Evolutionary conservation across 30 jellyfish, hydroid and myxozoan species (phyloP).

Genomic region (Hydractinia echinata): DNA sequence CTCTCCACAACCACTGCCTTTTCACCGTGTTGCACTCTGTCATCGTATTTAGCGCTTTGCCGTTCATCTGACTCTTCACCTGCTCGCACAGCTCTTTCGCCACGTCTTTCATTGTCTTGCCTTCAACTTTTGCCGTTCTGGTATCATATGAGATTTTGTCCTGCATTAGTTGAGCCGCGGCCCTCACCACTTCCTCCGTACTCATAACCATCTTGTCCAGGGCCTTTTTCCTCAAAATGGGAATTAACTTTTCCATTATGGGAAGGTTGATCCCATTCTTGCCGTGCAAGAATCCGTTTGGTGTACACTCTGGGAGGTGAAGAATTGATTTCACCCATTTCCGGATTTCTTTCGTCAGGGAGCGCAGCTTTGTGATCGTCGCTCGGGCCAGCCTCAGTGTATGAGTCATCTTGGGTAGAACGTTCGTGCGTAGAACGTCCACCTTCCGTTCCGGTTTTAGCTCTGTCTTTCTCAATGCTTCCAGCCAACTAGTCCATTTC

Average conservation of each 20-base stretch:
- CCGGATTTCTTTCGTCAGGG: background rate
- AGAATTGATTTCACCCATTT: background rate
- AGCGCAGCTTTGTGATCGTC: background rate
- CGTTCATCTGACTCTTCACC: background rate
- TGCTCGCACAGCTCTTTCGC: background rate
- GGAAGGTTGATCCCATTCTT: background rate
- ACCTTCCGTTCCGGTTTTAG: background rate
- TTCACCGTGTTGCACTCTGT: background rate
- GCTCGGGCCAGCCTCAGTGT: background rate
- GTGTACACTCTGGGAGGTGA: background rate
- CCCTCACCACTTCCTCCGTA: background rate
- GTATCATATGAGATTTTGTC: background rate
- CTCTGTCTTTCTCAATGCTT: background rate
- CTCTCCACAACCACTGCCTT: background rate
- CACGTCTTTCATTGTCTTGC: background rate
- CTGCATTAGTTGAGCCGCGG: too few relatives aligned
- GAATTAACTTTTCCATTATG: background rate
- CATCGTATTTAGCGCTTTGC: background rate
- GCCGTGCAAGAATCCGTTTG: background rate
- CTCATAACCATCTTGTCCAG: background rate
- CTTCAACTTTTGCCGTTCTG: background rate
- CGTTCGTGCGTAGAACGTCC: background rate
- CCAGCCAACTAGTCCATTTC: slow-evolving; percentile 2
- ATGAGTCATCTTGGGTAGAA: background rate
- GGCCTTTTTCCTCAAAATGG: background rate